Percentiles rank a stretch among this genome's conserved stretches.
Conservation (phyloP, 2,888 invertebrate genomes). For the Blastobasis adustella region DNA sequence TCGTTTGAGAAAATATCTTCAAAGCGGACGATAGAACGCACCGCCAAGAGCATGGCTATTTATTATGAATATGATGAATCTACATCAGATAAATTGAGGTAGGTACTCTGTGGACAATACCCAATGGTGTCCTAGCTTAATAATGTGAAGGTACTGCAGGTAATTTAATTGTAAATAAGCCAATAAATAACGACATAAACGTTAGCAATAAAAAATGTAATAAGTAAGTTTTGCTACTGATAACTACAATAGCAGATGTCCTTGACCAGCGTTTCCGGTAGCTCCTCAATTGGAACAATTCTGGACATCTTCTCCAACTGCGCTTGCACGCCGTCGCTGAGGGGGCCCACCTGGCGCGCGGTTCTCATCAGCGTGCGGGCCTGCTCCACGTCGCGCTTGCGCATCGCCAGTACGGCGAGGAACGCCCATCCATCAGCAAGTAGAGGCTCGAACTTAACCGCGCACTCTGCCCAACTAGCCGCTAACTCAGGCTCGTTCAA, state of each 20-base stretch:
- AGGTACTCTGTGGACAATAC: too few species aligned
- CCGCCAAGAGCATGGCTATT: too few species aligned
- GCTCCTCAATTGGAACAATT: slow-evolving; percentile 31
- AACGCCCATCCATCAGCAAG: slow-evolving; percentile 62
- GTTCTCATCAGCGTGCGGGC: slow-evolving; percentile 53
- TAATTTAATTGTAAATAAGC: too few species aligned
- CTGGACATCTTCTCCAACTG: slow-evolving; percentile 39
- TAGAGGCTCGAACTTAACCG: slow-evolving; percentile 52
- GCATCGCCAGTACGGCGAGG: slow-evolving; percentile 48
- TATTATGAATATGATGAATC: too few species aligned
- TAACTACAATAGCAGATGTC: slow-evolving; percentile 50
- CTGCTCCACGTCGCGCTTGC: slow-evolving; percentile 38
- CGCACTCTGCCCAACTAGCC: slow-evolving; percentile 53
- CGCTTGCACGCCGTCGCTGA: slow-evolving; percentile 43
- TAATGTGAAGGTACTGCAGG: too few species aligned
- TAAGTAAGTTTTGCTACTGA: slow-evolving; percentile 16
- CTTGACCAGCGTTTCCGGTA: slow-evolving; percentile 45
- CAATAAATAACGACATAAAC: too few species aligned
- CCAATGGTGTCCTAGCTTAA: too few species aligned
- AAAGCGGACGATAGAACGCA: too few species aligned
- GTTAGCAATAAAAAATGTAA: too few species aligned
- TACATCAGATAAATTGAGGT: too few species aligned
- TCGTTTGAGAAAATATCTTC: too few species aligned
- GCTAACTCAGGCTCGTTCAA: slow-evolving; percentile 40
- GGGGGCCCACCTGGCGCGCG: slow-evolving; percentile 47